These are phyloP conservation scores for Semaprochilodus insignis DNA, from an alignment of 2,797 vertebrate genomes.

Conservation along the genomic window DNA sequence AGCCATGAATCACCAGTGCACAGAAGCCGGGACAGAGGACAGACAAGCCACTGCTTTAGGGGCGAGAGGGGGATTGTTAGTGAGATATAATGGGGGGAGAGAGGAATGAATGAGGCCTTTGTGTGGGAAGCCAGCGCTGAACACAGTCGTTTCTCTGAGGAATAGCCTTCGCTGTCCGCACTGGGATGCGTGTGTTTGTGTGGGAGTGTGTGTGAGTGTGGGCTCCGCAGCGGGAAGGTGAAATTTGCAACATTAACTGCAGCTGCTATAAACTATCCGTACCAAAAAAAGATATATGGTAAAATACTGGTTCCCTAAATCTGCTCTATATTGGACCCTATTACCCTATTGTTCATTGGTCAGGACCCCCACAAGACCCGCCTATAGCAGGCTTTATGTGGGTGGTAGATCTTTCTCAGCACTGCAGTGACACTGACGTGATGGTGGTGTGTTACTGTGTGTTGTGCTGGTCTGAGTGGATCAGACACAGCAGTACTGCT, in stretches of 20 bases:
- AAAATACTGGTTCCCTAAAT: no score
- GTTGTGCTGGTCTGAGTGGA: no score
- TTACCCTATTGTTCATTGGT: no score
- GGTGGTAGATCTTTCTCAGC: no score
- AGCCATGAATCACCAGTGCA: slow-evolving; percentile 57
- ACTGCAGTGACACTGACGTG: no score
- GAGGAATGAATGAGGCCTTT: slow-evolving; percentile 59
- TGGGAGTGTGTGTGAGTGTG: slow-evolving; percentile 11
- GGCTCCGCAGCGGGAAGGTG: not conserved
- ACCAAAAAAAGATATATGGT: not conserved
- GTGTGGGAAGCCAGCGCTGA: slow-evolving; percentile 41
- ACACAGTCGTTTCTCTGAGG: slow-evolving; percentile 45
- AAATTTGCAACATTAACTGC: not conserved
- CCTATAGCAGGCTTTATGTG: no score
- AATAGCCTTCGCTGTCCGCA: slow-evolving; percentile 33
- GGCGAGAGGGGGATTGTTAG: slow-evolving; percentile 52
- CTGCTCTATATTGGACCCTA: no score
- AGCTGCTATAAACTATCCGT: not conserved
- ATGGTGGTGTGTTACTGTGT: no score
- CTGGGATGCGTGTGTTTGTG: slow-evolving; percentile 5
- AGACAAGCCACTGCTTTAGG: slow-evolving; percentile 35
- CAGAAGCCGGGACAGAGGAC: slow-evolving; percentile 43
- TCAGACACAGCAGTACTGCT: no score
- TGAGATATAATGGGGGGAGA: slow-evolving; percentile 49
- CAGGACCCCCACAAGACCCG: no score